phyloP scores from a whole-genome alignment of 2,888 invertebrate species.

The Agrilus mali region DNA sequence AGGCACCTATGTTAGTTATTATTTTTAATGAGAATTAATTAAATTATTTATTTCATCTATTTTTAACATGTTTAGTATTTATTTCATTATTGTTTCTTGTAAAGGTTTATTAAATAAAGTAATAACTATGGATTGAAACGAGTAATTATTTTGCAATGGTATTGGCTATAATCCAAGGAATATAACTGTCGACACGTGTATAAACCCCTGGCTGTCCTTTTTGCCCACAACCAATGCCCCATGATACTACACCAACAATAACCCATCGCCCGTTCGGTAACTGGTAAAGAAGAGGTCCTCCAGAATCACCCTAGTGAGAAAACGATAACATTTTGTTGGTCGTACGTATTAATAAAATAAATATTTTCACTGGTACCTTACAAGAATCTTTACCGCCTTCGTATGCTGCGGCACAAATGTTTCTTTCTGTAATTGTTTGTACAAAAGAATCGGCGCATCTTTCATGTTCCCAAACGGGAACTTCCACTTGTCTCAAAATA shows the following conservation, averaged over 20 bases:
- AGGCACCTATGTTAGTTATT: too few relatives aligned
- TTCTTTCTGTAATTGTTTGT: conserved; percentile 51
- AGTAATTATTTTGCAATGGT: conserved; percentile 27
- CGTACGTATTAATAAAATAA: neutral
- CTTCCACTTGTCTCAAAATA: conserved; percentile 60
- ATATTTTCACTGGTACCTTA: conserved; percentile 42
- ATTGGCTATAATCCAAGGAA: conserved; percentile 52
- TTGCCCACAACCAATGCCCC: conserved; percentile 73
- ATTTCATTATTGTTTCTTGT: too few relatives aligned
- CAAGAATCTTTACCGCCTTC: conserved; percentile 74
- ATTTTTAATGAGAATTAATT: too few relatives aligned
- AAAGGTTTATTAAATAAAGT: too few relatives aligned
- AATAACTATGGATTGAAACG: neutral
- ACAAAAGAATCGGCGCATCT: conserved; percentile 50
- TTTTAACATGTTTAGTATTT: too few relatives aligned
- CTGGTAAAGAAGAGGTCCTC: conserved; percentile 69
- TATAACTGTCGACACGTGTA: conserved; percentile 56
- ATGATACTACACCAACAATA: conserved; percentile 69
- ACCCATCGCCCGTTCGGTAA: conserved; percentile 65
- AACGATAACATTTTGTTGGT: neutral
- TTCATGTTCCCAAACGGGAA: conserved; percentile 66
- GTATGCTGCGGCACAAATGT: conserved; percentile 63
- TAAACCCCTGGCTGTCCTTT: conserved; percentile 68
- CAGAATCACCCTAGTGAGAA: conserved; percentile 60
- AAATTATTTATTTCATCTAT: too few relatives aligned